Evolutionary conservation across 2,113 vertebrate genomes (phyloP).

Genomic region (Leptodactylus fuscus): DNA sequence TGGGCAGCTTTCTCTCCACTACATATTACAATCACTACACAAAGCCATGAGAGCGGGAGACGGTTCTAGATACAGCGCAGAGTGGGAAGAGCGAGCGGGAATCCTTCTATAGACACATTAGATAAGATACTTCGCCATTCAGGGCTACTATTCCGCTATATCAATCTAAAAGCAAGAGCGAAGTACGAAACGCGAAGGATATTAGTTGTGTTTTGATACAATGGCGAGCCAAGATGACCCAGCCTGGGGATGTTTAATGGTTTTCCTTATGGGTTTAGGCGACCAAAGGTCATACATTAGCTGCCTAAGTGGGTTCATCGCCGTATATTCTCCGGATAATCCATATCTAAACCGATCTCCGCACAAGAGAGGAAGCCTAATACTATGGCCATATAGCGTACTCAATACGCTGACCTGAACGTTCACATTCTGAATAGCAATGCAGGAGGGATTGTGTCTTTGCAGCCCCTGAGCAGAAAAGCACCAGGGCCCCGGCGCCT

Average conservation of each 20-base stretch:
- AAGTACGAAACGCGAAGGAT: constrained; percentile 7
- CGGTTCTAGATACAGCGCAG: background rate
- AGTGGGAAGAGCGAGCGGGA: background rate
- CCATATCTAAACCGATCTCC: constrained; percentile 4
- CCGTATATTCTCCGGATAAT: constrained; percentile 14
- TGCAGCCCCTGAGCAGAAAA: constrained; percentile 4
- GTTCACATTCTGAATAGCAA: constrained; percentile 11
- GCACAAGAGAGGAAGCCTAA: background rate
- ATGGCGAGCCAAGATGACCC: background rate
- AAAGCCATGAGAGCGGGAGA: background rate
- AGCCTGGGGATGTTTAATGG: constrained; percentile 23
- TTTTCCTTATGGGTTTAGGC: constrained; percentile 6
- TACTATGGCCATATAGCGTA: background rate
- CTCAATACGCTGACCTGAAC: background rate
- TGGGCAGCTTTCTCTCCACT: background rate
- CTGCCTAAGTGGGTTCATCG: constrained; percentile 14
- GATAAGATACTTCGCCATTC: background rate
- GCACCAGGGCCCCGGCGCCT: background rate
- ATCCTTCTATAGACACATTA: constrained; percentile 43
- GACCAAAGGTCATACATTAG: constrained; percentile 48
- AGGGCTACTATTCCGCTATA: constrained; percentile 1
- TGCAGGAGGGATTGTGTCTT: constrained; percentile 16
- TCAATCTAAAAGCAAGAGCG: constrained; percentile 35
- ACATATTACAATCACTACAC: background rate
- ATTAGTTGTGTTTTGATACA: constrained; percentile 32